phyloP scores from a whole-genome alignment of 2,113 vertebrate species.

The Casuarius casuarius region DNA sequence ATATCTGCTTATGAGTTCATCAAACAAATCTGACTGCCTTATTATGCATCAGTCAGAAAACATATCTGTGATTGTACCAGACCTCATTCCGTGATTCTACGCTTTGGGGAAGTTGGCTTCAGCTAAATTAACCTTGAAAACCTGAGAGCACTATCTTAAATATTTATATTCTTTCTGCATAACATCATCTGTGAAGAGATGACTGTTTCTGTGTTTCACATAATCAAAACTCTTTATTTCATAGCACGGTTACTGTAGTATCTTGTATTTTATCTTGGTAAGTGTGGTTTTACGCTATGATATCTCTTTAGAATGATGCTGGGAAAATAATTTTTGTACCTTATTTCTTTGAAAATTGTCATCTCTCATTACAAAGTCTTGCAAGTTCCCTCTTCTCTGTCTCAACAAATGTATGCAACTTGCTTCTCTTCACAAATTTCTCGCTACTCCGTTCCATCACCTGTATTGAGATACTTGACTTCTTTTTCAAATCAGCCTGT shows the following conservation, averaged over 20 bases:
- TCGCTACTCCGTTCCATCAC: not conserved
- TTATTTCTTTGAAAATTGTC: not conserved
- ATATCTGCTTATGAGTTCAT: not conserved
- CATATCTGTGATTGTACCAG: not conserved
- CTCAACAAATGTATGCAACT: too few relatives aligned
- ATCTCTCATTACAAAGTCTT: not conserved
- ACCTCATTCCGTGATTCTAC: not conserved
- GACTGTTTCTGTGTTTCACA: not conserved
- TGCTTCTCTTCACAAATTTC: not conserved
- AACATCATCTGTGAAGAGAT: not conserved
- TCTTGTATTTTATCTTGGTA: not conserved
- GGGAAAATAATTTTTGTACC: not conserved
- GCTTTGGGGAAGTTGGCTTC: not conserved
- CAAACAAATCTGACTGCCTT: not conserved
- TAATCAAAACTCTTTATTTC: not conserved
- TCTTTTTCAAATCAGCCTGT: not conserved
- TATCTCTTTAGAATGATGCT: not conserved
- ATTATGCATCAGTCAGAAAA: not conserved
- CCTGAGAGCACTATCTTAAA: not conserved
- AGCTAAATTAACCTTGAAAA: not conserved
- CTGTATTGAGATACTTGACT: not conserved
- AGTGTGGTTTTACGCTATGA: not conserved
- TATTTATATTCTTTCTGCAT: not conserved
- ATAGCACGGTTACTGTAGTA: not conserved
- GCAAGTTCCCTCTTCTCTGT: not conserved